A percentile compares a stretch with the other conserved stretches of the same genome.
These are phyloP conservation scores for Furnarius figulus DNA, from an alignment of 2,113 vertebrate species.

Conservation along the genomic window DNA sequence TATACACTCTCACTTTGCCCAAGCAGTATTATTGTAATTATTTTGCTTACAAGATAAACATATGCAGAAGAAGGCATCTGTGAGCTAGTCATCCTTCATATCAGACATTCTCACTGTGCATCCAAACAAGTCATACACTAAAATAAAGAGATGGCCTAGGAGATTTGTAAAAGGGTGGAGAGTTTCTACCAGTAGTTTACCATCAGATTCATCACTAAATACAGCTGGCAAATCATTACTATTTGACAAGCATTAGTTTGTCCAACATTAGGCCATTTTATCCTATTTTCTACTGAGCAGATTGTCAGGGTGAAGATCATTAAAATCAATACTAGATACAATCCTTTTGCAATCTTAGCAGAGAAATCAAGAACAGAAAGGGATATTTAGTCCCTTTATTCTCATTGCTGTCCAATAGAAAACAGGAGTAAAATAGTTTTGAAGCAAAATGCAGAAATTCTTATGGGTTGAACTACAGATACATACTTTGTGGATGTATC, in stretches of 20 bases:
- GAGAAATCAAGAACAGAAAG: neutral
- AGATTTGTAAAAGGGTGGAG: neutral
- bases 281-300: neutral
- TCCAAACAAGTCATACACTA: neutral
- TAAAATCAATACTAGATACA: neutral
- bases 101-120: neutral
- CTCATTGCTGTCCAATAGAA: neutral
- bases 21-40: neutral
- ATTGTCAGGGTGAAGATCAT: neutral
- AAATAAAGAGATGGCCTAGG: neutral
- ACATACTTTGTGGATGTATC: neutral
- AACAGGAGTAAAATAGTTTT: neutral
- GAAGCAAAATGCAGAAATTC: neutral
- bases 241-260: neutral
- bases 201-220: neutral
- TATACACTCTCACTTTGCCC: neutral
- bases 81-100: neutral
- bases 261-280: neutral
- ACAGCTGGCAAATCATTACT: neutral
- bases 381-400: neutral
- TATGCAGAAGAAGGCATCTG: neutral
- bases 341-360: neutral
- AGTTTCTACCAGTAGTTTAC: neutral
- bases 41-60: neutral
- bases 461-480: neutral